Evolutionary conservation across 2,888 invertebrate species (phyloP).

Genomic region (Anoncus sp.): DNA sequence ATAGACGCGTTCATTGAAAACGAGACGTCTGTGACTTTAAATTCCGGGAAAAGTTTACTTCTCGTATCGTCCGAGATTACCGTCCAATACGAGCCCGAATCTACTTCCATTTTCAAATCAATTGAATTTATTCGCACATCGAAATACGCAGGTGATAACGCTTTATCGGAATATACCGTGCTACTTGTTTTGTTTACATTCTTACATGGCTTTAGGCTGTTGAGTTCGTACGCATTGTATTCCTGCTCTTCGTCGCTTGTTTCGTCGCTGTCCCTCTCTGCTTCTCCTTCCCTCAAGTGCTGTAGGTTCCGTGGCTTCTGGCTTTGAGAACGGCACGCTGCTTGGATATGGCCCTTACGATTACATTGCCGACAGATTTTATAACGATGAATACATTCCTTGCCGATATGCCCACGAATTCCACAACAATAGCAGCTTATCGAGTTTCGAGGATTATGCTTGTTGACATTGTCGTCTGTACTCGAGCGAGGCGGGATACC

Average conservation of each 20-base stretch:
- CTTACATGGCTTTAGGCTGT: neutral
- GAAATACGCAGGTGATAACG: neutral
- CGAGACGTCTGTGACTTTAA: neutral
- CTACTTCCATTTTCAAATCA: neutral
- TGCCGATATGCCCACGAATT: too few relatives aligned
- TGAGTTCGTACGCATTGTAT: neutral
- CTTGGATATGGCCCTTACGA: too few relatives aligned
- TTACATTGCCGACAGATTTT: too few relatives aligned
- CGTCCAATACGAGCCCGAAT: conserved; percentile 1
- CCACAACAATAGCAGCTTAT: too few relatives aligned
- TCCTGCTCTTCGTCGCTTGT: neutral
- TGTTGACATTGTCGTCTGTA: too few relatives aligned
- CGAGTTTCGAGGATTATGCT: too few relatives aligned
- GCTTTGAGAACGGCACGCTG: too few relatives aligned
- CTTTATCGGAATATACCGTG: neutral
- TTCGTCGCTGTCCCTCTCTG: neutral
- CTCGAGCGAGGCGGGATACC: too few relatives aligned
- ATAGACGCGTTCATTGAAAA: conserved; percentile 12
- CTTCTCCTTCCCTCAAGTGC: neutral
- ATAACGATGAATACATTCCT: too few relatives aligned
- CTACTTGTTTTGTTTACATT: neutral
- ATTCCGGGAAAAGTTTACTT: neutral
- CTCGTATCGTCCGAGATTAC: conserved; percentile 2
- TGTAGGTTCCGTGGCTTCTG: neutral
- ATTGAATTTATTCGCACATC: neutral